Percentiles rank a stretch among this genome's conserved stretches.
Evolutionary conservation across 2,888 invertebrate species (phyloP).

Genomic region (Fragum sueziense): DNA sequence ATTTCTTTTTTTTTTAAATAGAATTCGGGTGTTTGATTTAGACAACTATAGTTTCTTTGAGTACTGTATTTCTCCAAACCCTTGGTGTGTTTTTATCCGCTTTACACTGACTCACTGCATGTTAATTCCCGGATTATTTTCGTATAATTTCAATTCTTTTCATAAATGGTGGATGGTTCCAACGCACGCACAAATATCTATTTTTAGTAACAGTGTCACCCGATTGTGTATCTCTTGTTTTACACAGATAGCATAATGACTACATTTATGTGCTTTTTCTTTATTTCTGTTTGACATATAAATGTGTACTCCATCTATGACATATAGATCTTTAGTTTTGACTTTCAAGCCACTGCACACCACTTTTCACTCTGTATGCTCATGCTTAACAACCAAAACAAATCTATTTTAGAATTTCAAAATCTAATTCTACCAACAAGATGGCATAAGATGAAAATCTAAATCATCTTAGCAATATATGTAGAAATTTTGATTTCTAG

Average conservation of each 20-base stretch:
- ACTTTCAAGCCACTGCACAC: constrained; percentile 8
- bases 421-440: too few species aligned
- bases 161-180: constrained; percentile 54
- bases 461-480: too few species aligned
- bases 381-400: too few species aligned
- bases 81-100: constrained; percentile 18
- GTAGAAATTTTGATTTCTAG: not conserved
- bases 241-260: constrained; percentile 16
- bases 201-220: constrained; percentile 59
- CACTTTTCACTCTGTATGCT: constrained; percentile 6
- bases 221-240: constrained; percentile 49
- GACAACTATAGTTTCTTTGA: not conserved
- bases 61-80: constrained; percentile 8
- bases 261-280: constrained; percentile 20
- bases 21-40: not conserved
- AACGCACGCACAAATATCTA: constrained; percentile 46
- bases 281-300: constrained; percentile 25
- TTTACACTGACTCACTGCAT: constrained; percentile 58
- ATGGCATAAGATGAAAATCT: too few species aligned
- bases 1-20: too few species aligned
- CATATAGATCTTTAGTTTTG: constrained; percentile 14
- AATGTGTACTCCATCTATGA: constrained; percentile 9
- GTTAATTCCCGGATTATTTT: constrained; percentile 39
- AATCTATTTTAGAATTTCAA: too few species aligned
- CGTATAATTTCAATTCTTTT: constrained; percentile 23